phyloP scores from a whole-genome alignment of 2,888 invertebrate species.

The Brenthis daphne region DNA sequence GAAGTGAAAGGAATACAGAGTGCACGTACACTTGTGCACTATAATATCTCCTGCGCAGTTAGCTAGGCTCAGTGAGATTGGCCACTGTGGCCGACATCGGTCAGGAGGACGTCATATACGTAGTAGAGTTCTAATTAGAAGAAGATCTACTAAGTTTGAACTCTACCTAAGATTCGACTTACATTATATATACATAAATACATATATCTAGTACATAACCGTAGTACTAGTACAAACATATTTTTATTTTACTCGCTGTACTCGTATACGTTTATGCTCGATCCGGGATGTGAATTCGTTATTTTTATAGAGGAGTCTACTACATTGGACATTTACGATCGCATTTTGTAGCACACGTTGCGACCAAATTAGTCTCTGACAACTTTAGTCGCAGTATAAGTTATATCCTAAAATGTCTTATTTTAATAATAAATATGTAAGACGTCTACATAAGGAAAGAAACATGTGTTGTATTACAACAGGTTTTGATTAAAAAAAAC shows the following conservation, averaged over 20 bases:
- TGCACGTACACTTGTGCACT: too few species aligned
- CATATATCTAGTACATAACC: background rate
- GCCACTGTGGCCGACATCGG: too few species aligned
- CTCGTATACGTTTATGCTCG: constrained; percentile 15
- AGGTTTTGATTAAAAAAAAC: constrained; percentile 1
- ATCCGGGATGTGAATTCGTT: constrained; percentile 20
- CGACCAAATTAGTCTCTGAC: background rate
- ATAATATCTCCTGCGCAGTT: too few species aligned
- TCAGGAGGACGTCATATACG: too few species aligned
- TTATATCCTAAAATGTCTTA: background rate
- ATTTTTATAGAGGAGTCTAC: constrained; percentile 21
- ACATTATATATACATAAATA: background rate
- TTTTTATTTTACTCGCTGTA: constrained; percentile 1
- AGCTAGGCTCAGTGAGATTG: too few species aligned
- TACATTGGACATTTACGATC: constrained; percentile 22
- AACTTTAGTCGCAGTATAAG: background rate
- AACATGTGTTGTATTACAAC: constrained; percentile 17
- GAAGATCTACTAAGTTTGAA: too few species aligned
- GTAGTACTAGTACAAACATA: background rate
- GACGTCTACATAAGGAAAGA: background rate
- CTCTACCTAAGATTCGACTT: too few species aligned
- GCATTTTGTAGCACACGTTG: constrained; percentile 11
- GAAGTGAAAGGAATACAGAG: too few species aligned
- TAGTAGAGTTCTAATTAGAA: too few species aligned
- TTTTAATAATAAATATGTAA: constrained; percentile 1